Conservation (phyloP, 2,113 vertebrate genomes). For the Meles meles region DNA sequence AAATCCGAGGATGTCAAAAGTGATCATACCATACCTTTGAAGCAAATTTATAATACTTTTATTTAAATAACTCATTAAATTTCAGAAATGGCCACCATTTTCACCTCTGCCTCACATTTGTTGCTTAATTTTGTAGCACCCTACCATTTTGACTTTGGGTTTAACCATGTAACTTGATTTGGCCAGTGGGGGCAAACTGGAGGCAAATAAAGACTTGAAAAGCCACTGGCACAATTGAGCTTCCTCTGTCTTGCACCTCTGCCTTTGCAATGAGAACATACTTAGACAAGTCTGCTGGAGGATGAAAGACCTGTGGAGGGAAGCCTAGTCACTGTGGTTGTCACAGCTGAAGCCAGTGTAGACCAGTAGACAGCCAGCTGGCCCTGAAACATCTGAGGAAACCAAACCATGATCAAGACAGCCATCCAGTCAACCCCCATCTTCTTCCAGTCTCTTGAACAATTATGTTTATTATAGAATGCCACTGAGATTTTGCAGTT, state of each 20-base stretch:
- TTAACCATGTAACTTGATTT: background rate
- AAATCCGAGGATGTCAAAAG: background rate
- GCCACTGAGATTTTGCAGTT: background rate
- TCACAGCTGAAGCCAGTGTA: background rate
- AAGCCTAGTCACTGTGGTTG: background rate
- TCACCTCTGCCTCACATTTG: background rate
- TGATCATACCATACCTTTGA: background rate
- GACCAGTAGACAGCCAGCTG: background rate
- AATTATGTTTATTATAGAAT: background rate
- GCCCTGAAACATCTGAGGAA: background rate
- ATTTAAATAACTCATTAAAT: background rate
- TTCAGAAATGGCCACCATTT: background rate
- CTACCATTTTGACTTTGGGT: background rate
- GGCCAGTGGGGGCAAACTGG: background rate
- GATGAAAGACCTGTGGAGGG: background rate
- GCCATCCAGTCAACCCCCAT: background rate
- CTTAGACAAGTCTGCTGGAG: background rate
- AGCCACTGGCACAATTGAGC: background rate
- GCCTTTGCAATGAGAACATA: background rate
- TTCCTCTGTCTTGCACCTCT: background rate
- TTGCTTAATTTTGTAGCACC: background rate
- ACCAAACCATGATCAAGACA: background rate
- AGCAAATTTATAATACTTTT: background rate
- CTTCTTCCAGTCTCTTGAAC: background rate
- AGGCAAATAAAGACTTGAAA: background rate